These are phyloP conservation scores for Epicampocera succincta DNA, from an alignment of 2,888 invertebrate species.

Conservation along the genomic window DNA sequence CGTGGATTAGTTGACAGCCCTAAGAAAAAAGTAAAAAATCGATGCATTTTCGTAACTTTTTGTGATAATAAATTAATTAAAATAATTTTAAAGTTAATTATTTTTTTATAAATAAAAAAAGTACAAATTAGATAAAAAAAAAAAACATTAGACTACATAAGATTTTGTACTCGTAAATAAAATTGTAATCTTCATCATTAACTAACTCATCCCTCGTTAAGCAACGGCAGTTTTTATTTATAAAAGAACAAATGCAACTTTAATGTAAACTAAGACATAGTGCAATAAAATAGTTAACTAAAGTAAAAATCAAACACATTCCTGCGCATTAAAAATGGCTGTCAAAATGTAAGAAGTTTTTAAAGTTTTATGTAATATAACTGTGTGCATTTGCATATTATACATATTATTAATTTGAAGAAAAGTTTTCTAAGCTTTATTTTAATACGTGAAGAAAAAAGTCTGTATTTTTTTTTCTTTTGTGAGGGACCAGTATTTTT, in stretches of 20 bases:
- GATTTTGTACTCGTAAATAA: constrained; percentile 62
- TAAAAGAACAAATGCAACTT: constrained; percentile 55
- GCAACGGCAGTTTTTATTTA: constrained; percentile 63
- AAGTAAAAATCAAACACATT: constrained; percentile 62
- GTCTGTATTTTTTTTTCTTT: too few relatives aligned
- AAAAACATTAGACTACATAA: constrained; percentile 60
- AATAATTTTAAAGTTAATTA: constrained; percentile 53
- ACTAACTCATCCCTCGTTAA: constrained; percentile 40
- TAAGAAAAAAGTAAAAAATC: constrained; percentile 45
- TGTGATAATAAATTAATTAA: constrained; percentile 68
- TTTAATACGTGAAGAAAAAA: neutral
- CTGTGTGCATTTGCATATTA: neutral
- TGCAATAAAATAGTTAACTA: constrained; percentile 56
- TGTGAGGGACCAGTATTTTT: too few relatives aligned
- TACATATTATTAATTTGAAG: neutral
- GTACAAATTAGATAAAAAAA: constrained; percentile 72
- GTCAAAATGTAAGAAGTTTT: constrained; percentile 72
- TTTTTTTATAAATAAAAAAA: constrained; percentile 59
- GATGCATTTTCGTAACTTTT: constrained; percentile 71
- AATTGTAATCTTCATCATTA: constrained; percentile 46
- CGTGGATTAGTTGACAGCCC: constrained; percentile 49
- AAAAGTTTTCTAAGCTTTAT: constrained; percentile 61
- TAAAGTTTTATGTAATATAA: neutral
- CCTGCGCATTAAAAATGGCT: constrained; percentile 72
- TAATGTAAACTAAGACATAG: constrained; percentile 33